Evolutionary conservation across 2,888 invertebrate genomes (phyloP), one percentile per base, ranked within the genome.

Genomic region (Electrophaes corylata): DNA sequence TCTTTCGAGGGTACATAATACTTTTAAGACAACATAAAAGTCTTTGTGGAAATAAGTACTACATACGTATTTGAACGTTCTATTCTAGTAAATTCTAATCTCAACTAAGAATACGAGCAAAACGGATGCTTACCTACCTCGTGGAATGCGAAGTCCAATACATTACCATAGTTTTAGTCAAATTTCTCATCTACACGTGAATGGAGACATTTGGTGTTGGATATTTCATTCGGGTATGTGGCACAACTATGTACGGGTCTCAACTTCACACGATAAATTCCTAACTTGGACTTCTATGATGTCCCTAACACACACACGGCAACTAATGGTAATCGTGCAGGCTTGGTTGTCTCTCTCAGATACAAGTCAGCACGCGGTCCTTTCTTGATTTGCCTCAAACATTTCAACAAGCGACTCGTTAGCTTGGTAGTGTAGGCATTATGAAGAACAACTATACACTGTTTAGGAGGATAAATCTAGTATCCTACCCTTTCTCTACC

Each of bases 241-340:
- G 47, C 33, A 64, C 62, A 66, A 66, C 64, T 66, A 70, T 68
- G 68, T 64, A 66, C 69, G 69, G 54, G 70, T 70, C 69, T 70
- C 62, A 65, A 74, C 72, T 66, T 66, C 68, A 62, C 63, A 67
- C 66, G 63, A 76, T 81, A 80, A 78, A 80, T 81, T 76, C 60
- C 45, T 51, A 80, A 78, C 75, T 78, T 79, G 54, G 66, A 59
- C 62, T 65, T 44, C 44, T 52, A 44, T 52, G 44, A 45, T 39
- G 29, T 8, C 16, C 16, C 37, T 18, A 11, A 49, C 23, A 39
- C 37, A 16, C 39, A n/a, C 18, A 41, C n/a, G 14, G 29, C 35
- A 47, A 47, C 39, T 48, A 16, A 40, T 49, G 29, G 18, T 12
- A 40, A 48, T 14, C 37, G 37, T 39, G 48, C 18, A 23, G 26